Evolutionary conservation across 2,888 invertebrate genomes (phyloP).

Genomic region (Athalia rosae): DNA sequence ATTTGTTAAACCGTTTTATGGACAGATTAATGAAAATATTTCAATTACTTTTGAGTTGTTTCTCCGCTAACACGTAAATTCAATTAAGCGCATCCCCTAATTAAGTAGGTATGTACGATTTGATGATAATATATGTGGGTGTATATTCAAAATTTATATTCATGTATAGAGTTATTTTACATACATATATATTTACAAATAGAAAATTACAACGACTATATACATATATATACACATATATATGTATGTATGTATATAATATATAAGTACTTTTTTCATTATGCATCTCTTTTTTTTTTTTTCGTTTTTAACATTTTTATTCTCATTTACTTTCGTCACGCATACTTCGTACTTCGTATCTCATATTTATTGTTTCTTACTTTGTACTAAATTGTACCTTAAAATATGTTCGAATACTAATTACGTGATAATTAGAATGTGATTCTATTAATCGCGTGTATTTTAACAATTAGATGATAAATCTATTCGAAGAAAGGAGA

Average conservation of each 20-base stretch:
- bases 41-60: slow-evolving; percentile 11
- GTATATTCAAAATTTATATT: neutral
- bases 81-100: slow-evolving; percentile 35
- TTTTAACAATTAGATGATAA: neutral
- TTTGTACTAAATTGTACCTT: slow-evolving; percentile 45
- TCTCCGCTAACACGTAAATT: slow-evolving; percentile 25
- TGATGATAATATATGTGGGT: slow-evolving; percentile 16
- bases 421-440: neutral
- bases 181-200: slow-evolving; percentile 10
- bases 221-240: slow-evolving; percentile 7
- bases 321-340: slow-evolving; percentile 17
- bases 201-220: neutral
- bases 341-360: slow-evolving; percentile 23
- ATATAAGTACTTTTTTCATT: slow-evolving; percentile 42
- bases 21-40: slow-evolving; percentile 41
- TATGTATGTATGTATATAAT: slow-evolving; percentile 28
- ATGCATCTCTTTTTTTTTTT: slow-evolving; percentile 15
- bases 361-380: slow-evolving; percentile 44
- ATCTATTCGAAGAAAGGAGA: no score
- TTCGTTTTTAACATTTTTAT: slow-evolving; percentile 30
- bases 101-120: slow-evolving; percentile 18
- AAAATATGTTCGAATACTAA: slow-evolving; percentile 38
- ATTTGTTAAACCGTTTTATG: slow-evolving; percentile 25
- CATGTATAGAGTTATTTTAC: neutral
- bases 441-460: slow-evolving; percentile 7